Conservation (phyloP, 2,113 vertebrate species). For the Nansenia antarctica region DNA sequence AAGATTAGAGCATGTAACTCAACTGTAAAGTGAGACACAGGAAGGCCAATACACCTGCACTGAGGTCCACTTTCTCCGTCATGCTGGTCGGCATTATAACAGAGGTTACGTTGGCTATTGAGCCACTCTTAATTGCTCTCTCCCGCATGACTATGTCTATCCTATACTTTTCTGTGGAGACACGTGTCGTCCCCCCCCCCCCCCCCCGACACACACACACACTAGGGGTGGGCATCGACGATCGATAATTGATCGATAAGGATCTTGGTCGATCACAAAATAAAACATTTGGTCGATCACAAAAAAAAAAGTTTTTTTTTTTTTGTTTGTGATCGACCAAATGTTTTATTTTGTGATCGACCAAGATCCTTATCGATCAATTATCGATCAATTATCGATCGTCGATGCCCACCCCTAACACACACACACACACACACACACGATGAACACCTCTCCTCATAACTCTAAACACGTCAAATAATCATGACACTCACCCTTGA, state of each 20-base stretch:
- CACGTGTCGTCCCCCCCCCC: background rate
- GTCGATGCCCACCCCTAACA: background rate
- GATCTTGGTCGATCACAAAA: no score
- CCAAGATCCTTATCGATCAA: no score
- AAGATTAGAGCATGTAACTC: background rate
- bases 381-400: no score
- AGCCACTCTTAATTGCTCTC: background rate
- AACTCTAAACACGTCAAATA: constrained; percentile 20
- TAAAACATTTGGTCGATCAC: no score
- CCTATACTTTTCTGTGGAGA: background rate
- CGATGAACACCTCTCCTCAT: background rate
- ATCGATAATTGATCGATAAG: no score
- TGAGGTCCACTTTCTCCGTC: background rate
- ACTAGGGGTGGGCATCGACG: no score
- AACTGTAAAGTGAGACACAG: background rate
- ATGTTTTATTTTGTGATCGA: no score
- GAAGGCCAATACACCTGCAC: background rate
- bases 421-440: background rate
- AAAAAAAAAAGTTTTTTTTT: no score
- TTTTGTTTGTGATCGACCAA: no score
- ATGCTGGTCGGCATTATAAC: background rate
- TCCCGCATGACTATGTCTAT: no score
- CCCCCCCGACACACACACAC: background rate
- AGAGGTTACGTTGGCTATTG: background rate
- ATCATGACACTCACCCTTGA: constrained; percentile 27